Percentiles rank a stretch among this genome's conserved stretches.
phyloP scores from a whole-genome alignment of 2,797 vertebrate species.

The Novumbra hubbsi region DNA sequence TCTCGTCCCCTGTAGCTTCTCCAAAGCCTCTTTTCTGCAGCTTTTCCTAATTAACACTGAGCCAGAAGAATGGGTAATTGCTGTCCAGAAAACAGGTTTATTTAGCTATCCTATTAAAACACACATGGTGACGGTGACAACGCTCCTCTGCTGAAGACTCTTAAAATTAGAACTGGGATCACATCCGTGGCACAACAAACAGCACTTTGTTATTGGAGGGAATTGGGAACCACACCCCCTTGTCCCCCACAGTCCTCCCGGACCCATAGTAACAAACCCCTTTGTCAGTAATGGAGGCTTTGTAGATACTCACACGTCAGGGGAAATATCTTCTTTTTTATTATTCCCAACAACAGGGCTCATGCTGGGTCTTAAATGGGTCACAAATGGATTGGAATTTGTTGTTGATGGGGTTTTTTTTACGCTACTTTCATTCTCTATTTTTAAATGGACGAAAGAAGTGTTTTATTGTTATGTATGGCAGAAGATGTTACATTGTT shows the following conservation, averaged over 20 bases:
- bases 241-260: slow-evolving; percentile 45
- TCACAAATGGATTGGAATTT: slow-evolving; percentile 70
- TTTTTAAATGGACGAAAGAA: slow-evolving; percentile 55
- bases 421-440: slow-evolving; percentile 61
- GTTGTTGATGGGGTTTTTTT: slow-evolving; percentile 58
- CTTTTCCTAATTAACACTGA: slow-evolving; percentile 56
- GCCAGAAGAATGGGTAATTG: slow-evolving; percentile 59
- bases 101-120: slow-evolving; percentile 64
- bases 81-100: slow-evolving; percentile 71
- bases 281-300: slow-evolving; percentile 59
- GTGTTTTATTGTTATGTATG: slow-evolving; percentile 54
- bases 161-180: slow-evolving; percentile 62
- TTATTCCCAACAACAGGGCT: slow-evolving; percentile 61
- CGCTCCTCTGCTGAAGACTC: slow-evolving; percentile 42
- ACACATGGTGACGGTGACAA: slow-evolving; percentile 54
- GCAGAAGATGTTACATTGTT: slow-evolving; percentile 19
- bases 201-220: slow-evolving; percentile 34
- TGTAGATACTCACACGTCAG: slow-evolving; percentile 61
- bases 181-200: slow-evolving; percentile 46
- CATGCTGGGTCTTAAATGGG: slow-evolving; percentile 70
- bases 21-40: slow-evolving; percentile 58
- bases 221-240: slow-evolving; percentile 40
- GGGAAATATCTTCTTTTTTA: slow-evolving; percentile 54
- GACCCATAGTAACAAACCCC: slow-evolving; percentile 53
- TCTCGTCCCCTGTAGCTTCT: slow-evolving; percentile 30